phyloP scores from a whole-genome alignment of 1,140 invertebrate species.

The Drosophila sproati region DNA sequence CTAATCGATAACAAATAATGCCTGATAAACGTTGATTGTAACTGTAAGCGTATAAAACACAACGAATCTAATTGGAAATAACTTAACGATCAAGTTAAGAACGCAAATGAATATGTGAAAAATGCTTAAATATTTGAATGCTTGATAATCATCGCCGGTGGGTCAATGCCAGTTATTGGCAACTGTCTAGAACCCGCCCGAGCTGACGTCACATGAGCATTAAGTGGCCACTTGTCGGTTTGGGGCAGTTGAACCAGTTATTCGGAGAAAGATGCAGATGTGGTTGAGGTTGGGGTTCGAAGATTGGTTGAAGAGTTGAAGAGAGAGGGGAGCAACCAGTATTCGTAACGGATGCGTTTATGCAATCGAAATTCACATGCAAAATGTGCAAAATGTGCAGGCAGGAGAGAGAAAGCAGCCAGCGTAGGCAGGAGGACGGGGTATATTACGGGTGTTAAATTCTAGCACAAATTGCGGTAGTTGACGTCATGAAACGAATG shows the following conservation, averaged over 20 bases:
- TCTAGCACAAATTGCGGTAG: slow-evolving; percentile 55
- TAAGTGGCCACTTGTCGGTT: background rate
- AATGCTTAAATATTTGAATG: background rate
- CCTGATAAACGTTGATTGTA: too few relatives aligned
- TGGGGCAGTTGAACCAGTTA: slow-evolving; percentile 23
- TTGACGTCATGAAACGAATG: slow-evolving; percentile 52
- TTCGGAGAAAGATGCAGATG: too few relatives aligned
- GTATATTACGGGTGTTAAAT: slow-evolving; percentile 30
- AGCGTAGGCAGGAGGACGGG: background rate
- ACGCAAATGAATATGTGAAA: background rate
- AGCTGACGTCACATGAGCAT: slow-evolving; percentile 38
- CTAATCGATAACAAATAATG: slow-evolving; percentile 5
- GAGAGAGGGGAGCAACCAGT: background rate
- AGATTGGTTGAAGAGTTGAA: too few relatives aligned
- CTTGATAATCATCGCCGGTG: background rate
- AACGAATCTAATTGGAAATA: background rate
- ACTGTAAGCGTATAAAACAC: too few relatives aligned
- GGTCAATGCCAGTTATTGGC: slow-evolving; percentile 41
- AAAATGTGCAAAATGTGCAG: slow-evolving; percentile 26
- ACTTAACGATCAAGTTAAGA: slow-evolving; percentile 6
- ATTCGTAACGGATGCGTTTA: slow-evolving; percentile 8
- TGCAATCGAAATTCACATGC: slow-evolving; percentile 37
- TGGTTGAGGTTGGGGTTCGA: too few relatives aligned
- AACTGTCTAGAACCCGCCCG: slow-evolving; percentile 20
- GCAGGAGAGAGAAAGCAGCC: slow-evolving; percentile 12